Evolutionary conservation across 2,888 invertebrate species (phyloP).

Genomic region (Myathropa florea): DNA sequence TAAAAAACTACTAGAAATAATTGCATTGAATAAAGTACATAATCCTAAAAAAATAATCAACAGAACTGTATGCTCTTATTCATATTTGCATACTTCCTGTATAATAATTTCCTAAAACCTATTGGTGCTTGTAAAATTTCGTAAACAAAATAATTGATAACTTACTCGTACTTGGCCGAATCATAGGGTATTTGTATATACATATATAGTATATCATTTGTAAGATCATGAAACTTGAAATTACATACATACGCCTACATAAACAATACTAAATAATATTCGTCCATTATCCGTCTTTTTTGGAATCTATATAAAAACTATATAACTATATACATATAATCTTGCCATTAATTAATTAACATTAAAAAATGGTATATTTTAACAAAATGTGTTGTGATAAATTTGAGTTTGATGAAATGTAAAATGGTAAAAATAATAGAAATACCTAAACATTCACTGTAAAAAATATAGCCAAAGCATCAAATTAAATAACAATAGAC

Average conservation of each 20-base stretch:
- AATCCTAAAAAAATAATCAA: conserved; percentile 4
- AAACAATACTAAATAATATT: conserved; percentile 22
- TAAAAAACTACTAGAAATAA: not conserved
- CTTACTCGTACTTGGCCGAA: too few species aligned
- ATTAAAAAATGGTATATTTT: conserved; percentile 10
- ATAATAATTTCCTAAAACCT: not conserved
- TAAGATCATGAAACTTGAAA: conserved; percentile 1
- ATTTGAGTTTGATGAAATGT: conserved; percentile 7
- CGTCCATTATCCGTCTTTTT: conserved; percentile 46
- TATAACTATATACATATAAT: conserved; percentile 16
- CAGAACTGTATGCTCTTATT: too few species aligned
- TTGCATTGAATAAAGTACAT: not conserved
- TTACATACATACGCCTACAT: not conserved
- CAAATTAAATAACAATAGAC: conserved; percentile 9
- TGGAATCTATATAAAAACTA: conserved; percentile 4
- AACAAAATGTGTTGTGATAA: conserved; percentile 45
- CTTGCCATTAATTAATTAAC: conserved; percentile 22
- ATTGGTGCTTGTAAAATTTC: conserved; percentile 20
- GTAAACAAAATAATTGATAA: not conserved
- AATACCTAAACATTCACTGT: conserved; percentile 14
- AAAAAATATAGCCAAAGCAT: conserved; percentile 41
- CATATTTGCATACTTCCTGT: too few species aligned
- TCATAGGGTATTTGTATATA: too few species aligned
- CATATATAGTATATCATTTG: not conserved
- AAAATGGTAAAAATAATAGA: not conserved